Conservation (phyloP, 2,113 vertebrate genomes). For the Sylvilagus bachmani region DNA sequence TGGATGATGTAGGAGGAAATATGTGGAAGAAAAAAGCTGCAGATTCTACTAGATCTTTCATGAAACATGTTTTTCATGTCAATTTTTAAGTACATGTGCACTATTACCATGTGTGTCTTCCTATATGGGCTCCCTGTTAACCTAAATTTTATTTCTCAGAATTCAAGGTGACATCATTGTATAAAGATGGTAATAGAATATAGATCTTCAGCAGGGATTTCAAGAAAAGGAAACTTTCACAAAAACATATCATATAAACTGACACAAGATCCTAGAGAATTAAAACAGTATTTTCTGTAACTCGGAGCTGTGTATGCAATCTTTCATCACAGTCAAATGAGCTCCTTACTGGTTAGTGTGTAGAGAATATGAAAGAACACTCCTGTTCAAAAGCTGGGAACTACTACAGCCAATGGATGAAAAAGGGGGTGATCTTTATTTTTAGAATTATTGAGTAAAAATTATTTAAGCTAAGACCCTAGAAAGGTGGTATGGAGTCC, state of each 20-base stretch:
- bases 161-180: constrained; percentile 48
- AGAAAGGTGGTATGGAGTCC: neutral
- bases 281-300: constrained; percentile 1
- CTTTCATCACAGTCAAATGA: neutral
- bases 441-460: neutral
- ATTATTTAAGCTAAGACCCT: neutral
- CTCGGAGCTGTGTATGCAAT: neutral
- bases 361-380: neutral
- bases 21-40: neutral
- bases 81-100: neutral
- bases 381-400: neutral
- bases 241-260: neutral
- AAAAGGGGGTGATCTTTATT: neutral
- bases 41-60: neutral
- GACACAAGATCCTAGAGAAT: neutral
- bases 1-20: neutral
- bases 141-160: constrained; percentile 42
- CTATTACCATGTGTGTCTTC: neutral
- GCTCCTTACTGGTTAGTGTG: neutral
- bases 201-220: neutral
- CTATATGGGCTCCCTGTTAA: neutral
- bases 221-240: constrained; percentile 11
- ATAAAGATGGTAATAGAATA: neutral
- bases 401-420: neutral
- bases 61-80: constrained; percentile 12